Percentiles rank a stretch among this genome's conserved stretches.
These are phyloP conservation scores for Brenthis ino DNA, from an alignment of 2,888 invertebrate species.

Conservation along the genomic window DNA sequence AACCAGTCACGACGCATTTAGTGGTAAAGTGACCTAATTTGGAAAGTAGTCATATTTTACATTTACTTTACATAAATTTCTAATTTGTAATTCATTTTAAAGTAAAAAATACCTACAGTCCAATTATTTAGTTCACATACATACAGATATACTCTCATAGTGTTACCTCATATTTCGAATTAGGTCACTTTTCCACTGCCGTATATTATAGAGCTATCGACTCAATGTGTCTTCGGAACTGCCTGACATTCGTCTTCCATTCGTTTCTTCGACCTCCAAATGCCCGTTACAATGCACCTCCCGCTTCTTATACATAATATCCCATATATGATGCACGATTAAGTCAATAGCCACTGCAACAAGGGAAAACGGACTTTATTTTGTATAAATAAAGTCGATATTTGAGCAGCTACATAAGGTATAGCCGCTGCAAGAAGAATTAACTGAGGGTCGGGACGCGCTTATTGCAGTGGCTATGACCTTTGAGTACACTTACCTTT, in stretches of 20 bases:
- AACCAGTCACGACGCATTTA: constrained; percentile 3
- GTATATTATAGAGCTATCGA: constrained; percentile 59
- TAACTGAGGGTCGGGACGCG: constrained; percentile 25
- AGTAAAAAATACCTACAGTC: too few species aligned
- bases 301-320: constrained; percentile 88
- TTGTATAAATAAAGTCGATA: constrained; percentile 39
- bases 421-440: constrained; percentile 80
- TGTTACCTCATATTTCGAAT: not conserved
- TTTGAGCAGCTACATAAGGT: constrained; percentile 73
- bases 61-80: not conserved
- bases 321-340: constrained; percentile 99
- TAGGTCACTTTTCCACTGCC: constrained; percentile 1
- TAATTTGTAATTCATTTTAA: too few species aligned
- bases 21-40: constrained; percentile 13
- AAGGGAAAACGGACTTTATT: constrained; percentile 76
- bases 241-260: constrained; percentile 67
- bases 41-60: not conserved
- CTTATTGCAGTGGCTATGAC: constrained; percentile 81
- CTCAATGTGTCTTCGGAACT: constrained; percentile 79
- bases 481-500: constrained; percentile 61
- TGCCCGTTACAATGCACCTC: constrained; percentile 67
- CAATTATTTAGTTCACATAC: too few species aligned
- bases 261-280: constrained; percentile 59
- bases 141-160: not conserved
- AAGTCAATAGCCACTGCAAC: constrained; percentile 99